phyloP scores from a whole-genome alignment of 1,140 invertebrate species.

The Pectinophora gossypiella region DNA sequence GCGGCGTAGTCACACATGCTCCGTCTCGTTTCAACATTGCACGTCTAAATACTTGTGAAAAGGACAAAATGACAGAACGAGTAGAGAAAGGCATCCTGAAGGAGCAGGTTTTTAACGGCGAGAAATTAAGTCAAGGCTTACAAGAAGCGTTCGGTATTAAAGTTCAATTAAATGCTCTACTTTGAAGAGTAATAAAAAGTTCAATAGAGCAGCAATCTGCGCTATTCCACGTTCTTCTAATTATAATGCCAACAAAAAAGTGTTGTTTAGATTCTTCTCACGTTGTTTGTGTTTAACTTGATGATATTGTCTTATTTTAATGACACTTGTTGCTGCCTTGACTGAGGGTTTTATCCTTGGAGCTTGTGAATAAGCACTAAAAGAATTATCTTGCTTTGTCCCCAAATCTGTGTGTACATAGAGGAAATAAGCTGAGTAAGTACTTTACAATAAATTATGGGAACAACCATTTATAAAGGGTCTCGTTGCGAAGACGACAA shows the following conservation, averaged over 20 bases:
- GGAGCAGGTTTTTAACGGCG: conserved; percentile 25
- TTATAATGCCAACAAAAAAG: too few species aligned
- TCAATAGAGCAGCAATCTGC: background rate
- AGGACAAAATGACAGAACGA: conserved; percentile 3
- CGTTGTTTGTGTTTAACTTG: too few species aligned
- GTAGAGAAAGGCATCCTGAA: conserved; percentile 27
- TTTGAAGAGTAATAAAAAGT: background rate
- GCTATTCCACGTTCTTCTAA: too few species aligned
- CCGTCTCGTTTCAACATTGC: conserved; percentile 14
- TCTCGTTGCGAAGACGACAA: background rate
- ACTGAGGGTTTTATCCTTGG: background rate
- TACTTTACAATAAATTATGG: conserved; percentile 12
- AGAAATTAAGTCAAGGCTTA: conserved; percentile 25
- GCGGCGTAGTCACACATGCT: conserved; percentile 24
- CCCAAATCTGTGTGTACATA: conserved; percentile 11
- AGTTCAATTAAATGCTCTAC: background rate
- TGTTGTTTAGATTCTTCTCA: too few species aligned
- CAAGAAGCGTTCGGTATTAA: background rate
- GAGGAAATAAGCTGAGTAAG: conserved; percentile 5
- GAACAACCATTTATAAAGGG: conserved; percentile 11
- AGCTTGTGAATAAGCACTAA: background rate
- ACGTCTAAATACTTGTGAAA: conserved; percentile 1
- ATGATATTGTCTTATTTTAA: too few species aligned
- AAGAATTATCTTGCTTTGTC: conserved; percentile 13
- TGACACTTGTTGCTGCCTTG: background rate